Percentiles rank a stretch among this genome's conserved stretches.
Evolutionary conservation across 2,888 invertebrate species (phyloP).

Genomic region (Diaphora mendica): DNA sequence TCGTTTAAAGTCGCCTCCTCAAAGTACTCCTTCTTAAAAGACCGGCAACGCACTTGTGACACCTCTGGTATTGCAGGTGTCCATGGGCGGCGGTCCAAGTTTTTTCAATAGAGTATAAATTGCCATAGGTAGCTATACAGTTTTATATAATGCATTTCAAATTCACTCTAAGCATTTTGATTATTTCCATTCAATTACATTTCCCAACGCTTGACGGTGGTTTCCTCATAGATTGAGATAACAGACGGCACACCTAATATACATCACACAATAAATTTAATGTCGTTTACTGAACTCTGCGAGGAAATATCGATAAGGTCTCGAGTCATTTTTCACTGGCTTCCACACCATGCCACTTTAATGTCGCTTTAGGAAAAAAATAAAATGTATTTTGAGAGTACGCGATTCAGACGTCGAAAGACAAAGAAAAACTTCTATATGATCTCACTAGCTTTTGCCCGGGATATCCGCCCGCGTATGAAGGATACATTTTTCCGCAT

Average conservation of each 20-base stretch:
- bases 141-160: too few species aligned
- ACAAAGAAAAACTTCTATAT: background rate
- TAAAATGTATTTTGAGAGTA: slow-evolving; percentile 8
- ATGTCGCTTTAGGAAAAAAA: slow-evolving; percentile 23
- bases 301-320: slow-evolving; percentile 38
- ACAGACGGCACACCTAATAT: background rate
- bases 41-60: too few species aligned
- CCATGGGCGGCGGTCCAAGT: too few species aligned
- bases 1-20: too few species aligned
- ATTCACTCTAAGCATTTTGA: background rate
- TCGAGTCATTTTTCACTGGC: slow-evolving; percentile 30
- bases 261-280: slow-evolving; percentile 5
- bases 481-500: too few species aligned
- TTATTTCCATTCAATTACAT: background rate
- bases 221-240: slow-evolving; percentile 1
- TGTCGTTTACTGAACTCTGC: slow-evolving; percentile 12
- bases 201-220: background rate
- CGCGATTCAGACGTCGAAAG: background rate
- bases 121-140: too few species aligned
- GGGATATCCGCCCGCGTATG: too few species aligned
- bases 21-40: too few species aligned
- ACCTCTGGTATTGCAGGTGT: too few species aligned
- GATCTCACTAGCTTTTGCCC: too few species aligned
- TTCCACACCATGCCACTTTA: slow-evolving; percentile 18
- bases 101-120: too few species aligned